Evolutionary conservation across 2,113 vertebrate genomes (phyloP), one percentile per base, ranked within the genome.

Genomic region (Bostrychus sinensis): DNA sequence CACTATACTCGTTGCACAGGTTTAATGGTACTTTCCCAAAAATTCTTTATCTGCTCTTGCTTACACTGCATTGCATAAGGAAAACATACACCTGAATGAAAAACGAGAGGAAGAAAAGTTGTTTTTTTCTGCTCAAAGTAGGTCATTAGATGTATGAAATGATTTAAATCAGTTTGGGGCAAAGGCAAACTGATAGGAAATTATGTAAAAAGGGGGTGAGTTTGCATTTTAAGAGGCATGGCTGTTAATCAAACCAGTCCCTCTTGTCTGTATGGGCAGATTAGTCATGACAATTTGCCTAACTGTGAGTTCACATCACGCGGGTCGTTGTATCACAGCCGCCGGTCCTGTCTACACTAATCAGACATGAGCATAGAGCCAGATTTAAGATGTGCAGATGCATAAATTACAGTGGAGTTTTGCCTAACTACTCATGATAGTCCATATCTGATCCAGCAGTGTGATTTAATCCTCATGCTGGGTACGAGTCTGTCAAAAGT

Each of bases 221-320:
- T 72, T 57, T 85, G 68, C 61, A 67, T 80, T 66, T 32, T 22
- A 9, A 37, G 58, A 25, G 61, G 66, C 55, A 51, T 71, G 62
- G 56, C 62, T 36, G 73, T 68, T 86, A 90, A 89, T 88, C n/a
- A 79, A 48, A 50, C 30, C 30, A 32, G 53, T 36, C 17, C 3
- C 60, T 32, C 20, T 46, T 26, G 50, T 69, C 28, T 66, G n/a
- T 71, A 62, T 74, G 62, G 61, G 63, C 54, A 41, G 62, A 58
- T 68, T 46, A 83, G 67, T 69, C 42, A 7, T 13, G 48, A 62
- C 57, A 11, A 91, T 89, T 89, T 92, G 82, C 82, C 64, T 89
- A 88, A 89, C 86, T 79, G 84, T 50, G 75, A 12, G 45, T 20
- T 72, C 61, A 43, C 54, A 65, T 71, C 70, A 70, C 50, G 66